Evolutionary conservation across 2,797 vertebrate genomes (phyloP).

Genomic region (Cuniculus paca): DNA sequence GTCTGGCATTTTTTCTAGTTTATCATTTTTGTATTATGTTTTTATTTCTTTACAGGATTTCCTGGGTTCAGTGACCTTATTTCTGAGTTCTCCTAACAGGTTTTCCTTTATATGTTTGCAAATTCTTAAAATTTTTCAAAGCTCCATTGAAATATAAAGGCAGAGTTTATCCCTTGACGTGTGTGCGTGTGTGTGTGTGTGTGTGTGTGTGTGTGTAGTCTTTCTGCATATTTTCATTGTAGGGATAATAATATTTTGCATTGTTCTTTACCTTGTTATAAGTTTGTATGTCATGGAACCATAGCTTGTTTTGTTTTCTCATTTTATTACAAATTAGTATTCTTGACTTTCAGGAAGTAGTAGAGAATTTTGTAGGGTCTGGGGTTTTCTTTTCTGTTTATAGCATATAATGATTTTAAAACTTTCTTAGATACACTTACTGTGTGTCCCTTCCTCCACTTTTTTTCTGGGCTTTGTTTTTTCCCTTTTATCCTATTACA

Average conservation of each 20-base stretch:
- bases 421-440: not conserved
- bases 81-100: not conserved
- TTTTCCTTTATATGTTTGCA: not conserved
- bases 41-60: not conserved
- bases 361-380: not conserved
- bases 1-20: not conserved
- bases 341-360: not conserved
- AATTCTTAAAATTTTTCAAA: not conserved
- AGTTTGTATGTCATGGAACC: not conserved
- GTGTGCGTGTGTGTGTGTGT: not conserved
- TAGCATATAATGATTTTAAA: not conserved
- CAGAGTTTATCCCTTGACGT: not conserved
- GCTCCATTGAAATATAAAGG: not conserved
- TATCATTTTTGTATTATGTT: not conserved
- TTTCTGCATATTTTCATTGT: not conserved
- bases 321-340: slow-evolving; percentile 14
- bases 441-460: not conserved
- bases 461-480: not conserved
- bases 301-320: not conserved
- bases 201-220: not conserved
- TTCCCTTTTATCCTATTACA: not conserved
- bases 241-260: not conserved
- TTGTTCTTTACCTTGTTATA: not conserved
- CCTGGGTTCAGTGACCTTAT: not conserved
- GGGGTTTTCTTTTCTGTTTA: not conserved